Conservation (phyloP, 2,113 vertebrate species). For the Nyctereutes procyonoides region DNA sequence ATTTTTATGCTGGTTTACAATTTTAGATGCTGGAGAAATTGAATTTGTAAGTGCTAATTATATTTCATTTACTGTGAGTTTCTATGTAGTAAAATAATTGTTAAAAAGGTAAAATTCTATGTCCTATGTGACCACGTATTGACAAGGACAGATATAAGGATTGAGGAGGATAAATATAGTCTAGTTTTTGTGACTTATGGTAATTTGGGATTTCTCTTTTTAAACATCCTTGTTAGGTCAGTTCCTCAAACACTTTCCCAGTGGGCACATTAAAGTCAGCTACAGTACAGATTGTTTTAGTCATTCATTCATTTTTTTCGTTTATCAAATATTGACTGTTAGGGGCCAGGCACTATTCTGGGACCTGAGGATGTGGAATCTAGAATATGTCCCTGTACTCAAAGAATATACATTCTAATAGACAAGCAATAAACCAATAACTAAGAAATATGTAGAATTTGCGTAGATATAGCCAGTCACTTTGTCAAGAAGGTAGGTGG, state of each 20-base stretch:
- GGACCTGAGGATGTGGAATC: neutral
- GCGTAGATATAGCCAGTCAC: neutral
- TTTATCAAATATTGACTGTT: neutral
- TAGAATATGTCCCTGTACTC: neutral
- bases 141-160: neutral
- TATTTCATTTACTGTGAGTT: constrained; percentile 20
- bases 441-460: neutral
- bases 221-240: neutral
- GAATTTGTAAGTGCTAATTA: constrained; percentile 14
- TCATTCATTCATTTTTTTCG: neutral
- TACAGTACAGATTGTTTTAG: neutral
- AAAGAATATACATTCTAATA: neutral
- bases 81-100: neutral
- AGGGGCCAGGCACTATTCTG: neutral
- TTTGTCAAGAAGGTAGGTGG: neutral
- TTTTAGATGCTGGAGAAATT: constrained; percentile 33
- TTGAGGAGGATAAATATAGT: neutral
- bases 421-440: neutral
- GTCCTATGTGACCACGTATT: neutral
- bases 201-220: neutral
- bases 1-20: constrained; percentile 35
- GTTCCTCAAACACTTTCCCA: neutral
- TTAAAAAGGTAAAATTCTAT: constrained; percentile 34
- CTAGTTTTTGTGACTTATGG: neutral
- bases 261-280: neutral